Percentiles rank a stretch among this genome's conserved stretches.
These are phyloP conservation scores for Apodemus speciosus DNA, from an alignment of 2,113 vertebrate genomes.

Conservation along the genomic window DNA sequence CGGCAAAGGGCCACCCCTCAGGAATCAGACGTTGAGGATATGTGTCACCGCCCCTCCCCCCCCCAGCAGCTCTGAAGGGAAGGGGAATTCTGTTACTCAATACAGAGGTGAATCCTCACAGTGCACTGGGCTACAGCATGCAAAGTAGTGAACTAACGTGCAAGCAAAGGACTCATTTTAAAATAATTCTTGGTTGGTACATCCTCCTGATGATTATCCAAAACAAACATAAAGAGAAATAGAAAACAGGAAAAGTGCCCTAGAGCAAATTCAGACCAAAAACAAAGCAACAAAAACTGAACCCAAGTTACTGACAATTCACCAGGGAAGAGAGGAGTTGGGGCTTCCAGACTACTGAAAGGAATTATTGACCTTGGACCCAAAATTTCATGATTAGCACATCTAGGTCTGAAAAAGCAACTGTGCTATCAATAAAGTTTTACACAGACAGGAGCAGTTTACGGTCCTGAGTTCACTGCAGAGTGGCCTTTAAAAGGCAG, in stretches of 20 bases:
- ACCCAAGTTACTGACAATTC: background rate
- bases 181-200: slow-evolving; percentile 46
- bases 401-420: background rate
- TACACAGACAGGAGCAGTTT: background rate
- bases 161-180: slow-evolving; percentile 10
- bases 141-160: background rate
- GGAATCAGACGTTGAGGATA: background rate
- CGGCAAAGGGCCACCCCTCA: background rate
- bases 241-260: slow-evolving; percentile 35
- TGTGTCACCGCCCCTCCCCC: fast-evolving
- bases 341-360: background rate
- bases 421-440: background rate
- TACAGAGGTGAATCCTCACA: background rate
- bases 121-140: background rate
- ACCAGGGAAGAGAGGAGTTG: background rate
- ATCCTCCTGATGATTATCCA: slow-evolving; percentile 51
- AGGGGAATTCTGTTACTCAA: background rate
- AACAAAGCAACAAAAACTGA: slow-evolving; percentile 36
- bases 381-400: slow-evolving; percentile 23
- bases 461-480: background rate
- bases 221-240: slow-evolving; percentile 59
- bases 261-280: slow-evolving; percentile 56
- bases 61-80: background rate
- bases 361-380: slow-evolving; percentile 22
- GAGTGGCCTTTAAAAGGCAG: background rate